These are phyloP conservation scores for Rhopalosiphum nymphaeae DNA, from an alignment of 2,888 invertebrate genomes.

Conservation along the genomic window DNA sequence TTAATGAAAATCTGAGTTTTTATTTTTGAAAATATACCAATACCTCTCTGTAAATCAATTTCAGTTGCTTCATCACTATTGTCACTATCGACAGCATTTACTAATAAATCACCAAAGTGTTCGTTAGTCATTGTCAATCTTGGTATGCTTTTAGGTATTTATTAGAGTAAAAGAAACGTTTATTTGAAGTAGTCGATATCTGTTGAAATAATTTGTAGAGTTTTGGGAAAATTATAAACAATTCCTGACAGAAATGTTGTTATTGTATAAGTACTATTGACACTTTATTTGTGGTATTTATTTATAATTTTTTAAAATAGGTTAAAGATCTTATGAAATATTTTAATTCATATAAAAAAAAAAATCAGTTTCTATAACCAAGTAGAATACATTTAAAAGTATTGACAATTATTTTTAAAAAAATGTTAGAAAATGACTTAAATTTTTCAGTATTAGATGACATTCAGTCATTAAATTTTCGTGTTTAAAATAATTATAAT, in stretches of 20 bases:
- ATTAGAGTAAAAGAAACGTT: not conserved
- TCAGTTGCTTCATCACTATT: not conserved
- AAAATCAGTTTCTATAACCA: not conserved
- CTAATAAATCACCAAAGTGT: not conserved
- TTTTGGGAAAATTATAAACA: not conserved
- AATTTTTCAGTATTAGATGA: not conserved
- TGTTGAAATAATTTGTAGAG: not conserved
- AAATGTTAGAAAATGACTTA: not conserved
- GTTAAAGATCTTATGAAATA: not conserved
- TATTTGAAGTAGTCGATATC: not conserved
- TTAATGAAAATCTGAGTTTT: not conserved
- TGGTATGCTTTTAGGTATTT: not conserved
- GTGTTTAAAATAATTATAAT: not conserved
- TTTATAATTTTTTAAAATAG: not conserved
- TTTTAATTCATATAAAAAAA: not conserved
- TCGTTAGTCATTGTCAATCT: not conserved
- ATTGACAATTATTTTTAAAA: not conserved
- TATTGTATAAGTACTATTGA: not conserved
- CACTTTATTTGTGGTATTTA: not conserved
- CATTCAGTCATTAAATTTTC: not conserved
- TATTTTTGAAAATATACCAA: not conserved
- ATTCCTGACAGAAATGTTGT: not conserved
- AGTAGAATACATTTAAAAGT: not conserved
- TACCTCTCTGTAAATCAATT: not conserved
- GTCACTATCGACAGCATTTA: not conserved